A percentile compares a stretch with the other conserved stretches of the same genome.
phyloP scores from a whole-genome alignment of 2,888 invertebrate genomes.

The Zygothrica quintamaculata region DNA sequence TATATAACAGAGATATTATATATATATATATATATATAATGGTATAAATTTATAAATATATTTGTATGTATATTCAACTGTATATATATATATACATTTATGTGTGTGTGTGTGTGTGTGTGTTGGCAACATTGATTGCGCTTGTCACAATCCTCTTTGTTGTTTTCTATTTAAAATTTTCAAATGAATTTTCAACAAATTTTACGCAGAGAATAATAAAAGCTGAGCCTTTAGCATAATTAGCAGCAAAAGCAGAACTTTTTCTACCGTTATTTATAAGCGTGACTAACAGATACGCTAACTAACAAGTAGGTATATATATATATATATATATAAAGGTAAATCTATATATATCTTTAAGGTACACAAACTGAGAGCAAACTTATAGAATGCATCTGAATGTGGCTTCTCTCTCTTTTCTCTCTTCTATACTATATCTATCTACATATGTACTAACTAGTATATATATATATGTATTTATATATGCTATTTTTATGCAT shows the following conservation, averaged over 20 bases:
- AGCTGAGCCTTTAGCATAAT: conserved; percentile 1
- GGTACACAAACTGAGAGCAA: too few species aligned
- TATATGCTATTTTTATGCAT: too few species aligned
- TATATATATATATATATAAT: conserved; percentile 17
- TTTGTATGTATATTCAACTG: background rate
- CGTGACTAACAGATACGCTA: background rate
- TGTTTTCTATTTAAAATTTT: conserved; percentile 40
- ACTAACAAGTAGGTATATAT: too few species aligned
- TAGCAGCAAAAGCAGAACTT: background rate
- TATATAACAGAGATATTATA: conserved; percentile 8
- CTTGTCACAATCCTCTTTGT: conserved; percentile 32
- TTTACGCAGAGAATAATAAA: conserved; percentile 1
- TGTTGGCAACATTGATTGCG: conserved; percentile 45
- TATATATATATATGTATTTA: too few species aligned
- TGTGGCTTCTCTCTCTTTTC: too few species aligned
- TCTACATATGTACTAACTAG: too few species aligned
- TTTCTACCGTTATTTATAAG: background rate
- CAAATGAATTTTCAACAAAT: conserved; percentile 52
- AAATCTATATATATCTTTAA: too few species aligned
- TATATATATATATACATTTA: conserved; percentile 1
- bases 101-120: conserved; percentile 32
- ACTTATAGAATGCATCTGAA: too few species aligned
- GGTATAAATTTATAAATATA: conserved; percentile 12
- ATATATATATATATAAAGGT: too few species aligned
- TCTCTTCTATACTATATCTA: too few species aligned